Percentiles rank a stretch among this genome's conserved stretches.
phyloP scores from a whole-genome alignment of 2,888 invertebrate genomes.

The Cynaeus angustus region DNA sequence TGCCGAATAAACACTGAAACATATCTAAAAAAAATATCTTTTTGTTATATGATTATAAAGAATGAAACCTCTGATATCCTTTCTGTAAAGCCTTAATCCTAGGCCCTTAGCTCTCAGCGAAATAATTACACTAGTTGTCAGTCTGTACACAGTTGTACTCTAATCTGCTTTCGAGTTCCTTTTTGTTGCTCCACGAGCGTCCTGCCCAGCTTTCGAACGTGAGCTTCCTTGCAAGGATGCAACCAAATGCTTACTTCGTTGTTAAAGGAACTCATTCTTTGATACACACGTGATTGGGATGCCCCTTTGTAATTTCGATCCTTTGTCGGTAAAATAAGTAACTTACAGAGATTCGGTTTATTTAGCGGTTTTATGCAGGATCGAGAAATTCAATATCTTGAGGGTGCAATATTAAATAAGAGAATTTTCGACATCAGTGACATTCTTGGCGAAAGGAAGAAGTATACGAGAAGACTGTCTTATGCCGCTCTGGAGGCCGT shows the following conservation, averaged over 20 bases:
- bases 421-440: slow-evolving; percentile 42
- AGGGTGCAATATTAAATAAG: slow-evolving; percentile 49
- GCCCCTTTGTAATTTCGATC: slow-evolving; percentile 35
- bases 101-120: too few relatives aligned
- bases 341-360: slow-evolving; percentile 42
- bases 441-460: slow-evolving; percentile 46
- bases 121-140: slow-evolving; percentile 45
- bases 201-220: slow-evolving; percentile 45
- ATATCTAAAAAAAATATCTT: too few relatives aligned
- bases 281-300: slow-evolving; percentile 43
- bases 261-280: slow-evolving; percentile 34
- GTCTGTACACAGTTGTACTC: slow-evolving; percentile 47
- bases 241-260: slow-evolving; percentile 41
- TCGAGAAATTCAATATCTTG: slow-evolving; percentile 41
- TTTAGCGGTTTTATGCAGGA: slow-evolving; percentile 45
- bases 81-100: too few relatives aligned
- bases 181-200: slow-evolving; percentile 39
- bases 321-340: slow-evolving; percentile 38
- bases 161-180: slow-evolving; percentile 51
- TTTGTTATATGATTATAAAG: too few relatives aligned
- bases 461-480: slow-evolving; percentile 46
- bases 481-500: slow-evolving; percentile 56
- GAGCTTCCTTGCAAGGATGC: slow-evolving; percentile 43
- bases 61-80: too few relatives aligned
- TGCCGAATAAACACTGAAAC: too few relatives aligned